Evolutionary conservation across 2,888 invertebrate genomes (phyloP), one percentile per base, ranked within the genome.

Genomic region (Pyrochroa serraticornis): DNA sequence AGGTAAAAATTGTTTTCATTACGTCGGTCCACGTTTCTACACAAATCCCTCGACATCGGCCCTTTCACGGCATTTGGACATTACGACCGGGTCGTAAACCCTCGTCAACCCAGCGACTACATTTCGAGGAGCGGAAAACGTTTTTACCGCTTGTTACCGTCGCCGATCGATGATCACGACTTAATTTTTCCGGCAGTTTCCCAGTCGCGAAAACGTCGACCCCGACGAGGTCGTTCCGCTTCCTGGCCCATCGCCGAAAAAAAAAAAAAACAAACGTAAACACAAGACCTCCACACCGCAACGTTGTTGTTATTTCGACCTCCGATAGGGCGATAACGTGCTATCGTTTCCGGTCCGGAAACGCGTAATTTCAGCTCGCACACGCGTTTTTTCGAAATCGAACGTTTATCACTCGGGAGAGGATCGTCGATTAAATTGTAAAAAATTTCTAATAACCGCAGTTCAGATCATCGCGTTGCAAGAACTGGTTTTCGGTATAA

Each of bases 401-500:
- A 10, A 35, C 14, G 5, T 31, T 12, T 32, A 30, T 31, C 30
- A 39, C 41, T 64, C 57, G 55, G 35, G 38, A 42, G 44, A 58
- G 64, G 53, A 71, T 68, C 65, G 63, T 69, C 68, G 71, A 71
- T 71, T 71, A 71, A 71, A 65, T 62, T 61, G 52, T 66, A 74
- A 70, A 72, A 75, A 72, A 70, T 69, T 68, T 71, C 71, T 72
- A 74, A 74, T 74, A 73, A 74, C 70, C 71, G 63, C 66, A 70
- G 67, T 71, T 69, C 65, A 60, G 60, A 66, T 62, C 58, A 60
- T 68, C 65, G 69, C 35, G 53, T 67, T 67, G 66, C 68, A 69
- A 71, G 71, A 75, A 75, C 75, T 72, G 75, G 75, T 75, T 75
- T 74, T 60, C 63, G 65, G 71, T 71, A 75, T 75, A 75, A 75